Evolutionary conservation across 2,888 invertebrate species (phyloP).

Genomic region (Noctua comes): DNA sequence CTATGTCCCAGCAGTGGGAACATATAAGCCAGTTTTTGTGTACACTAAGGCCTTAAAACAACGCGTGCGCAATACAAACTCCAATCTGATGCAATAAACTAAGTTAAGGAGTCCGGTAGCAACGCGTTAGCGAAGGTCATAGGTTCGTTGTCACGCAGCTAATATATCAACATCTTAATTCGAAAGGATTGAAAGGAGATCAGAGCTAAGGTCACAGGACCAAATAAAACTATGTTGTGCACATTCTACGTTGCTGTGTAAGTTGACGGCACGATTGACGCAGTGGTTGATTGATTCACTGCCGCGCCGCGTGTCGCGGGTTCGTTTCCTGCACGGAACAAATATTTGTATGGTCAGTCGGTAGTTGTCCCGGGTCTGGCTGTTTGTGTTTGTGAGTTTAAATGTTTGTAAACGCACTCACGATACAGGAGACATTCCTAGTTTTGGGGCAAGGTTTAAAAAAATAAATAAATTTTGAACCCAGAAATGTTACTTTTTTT

Average conservation of each 20-base stretch:
- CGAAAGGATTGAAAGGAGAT: conserved; percentile 68
- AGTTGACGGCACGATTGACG: too few relatives aligned
- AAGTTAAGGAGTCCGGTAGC: conserved; percentile 49
- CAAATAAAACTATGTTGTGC: conserved; percentile 45
- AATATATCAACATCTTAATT: conserved; percentile 54
- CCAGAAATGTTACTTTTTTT: too few relatives aligned
- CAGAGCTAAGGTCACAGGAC: conserved; percentile 67
- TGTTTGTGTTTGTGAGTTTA: too few relatives aligned
- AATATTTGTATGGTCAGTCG: too few relatives aligned
- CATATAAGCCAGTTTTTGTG: background rate
- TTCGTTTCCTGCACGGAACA: too few relatives aligned
- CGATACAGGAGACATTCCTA: too few relatives aligned
- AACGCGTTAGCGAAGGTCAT: conserved; percentile 60
- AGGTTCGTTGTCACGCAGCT: conserved; percentile 65
- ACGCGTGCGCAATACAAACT: conserved; percentile 43
- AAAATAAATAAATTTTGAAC: too few relatives aligned
- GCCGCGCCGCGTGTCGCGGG: too few relatives aligned
- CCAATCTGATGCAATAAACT: conserved; percentile 41
- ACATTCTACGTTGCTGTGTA: background rate
- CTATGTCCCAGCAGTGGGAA: background rate
- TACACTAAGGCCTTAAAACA: background rate
- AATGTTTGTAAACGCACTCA: too few relatives aligned
- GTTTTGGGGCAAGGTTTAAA: too few relatives aligned
- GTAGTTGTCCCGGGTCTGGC: too few relatives aligned
- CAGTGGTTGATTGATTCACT: too few relatives aligned